A percentile compares a stretch with the other conserved stretches of the same genome.
phyloP scores from a whole-genome alignment of 2,113 vertebrate species.

The Epinephelus lanceolatus region DNA sequence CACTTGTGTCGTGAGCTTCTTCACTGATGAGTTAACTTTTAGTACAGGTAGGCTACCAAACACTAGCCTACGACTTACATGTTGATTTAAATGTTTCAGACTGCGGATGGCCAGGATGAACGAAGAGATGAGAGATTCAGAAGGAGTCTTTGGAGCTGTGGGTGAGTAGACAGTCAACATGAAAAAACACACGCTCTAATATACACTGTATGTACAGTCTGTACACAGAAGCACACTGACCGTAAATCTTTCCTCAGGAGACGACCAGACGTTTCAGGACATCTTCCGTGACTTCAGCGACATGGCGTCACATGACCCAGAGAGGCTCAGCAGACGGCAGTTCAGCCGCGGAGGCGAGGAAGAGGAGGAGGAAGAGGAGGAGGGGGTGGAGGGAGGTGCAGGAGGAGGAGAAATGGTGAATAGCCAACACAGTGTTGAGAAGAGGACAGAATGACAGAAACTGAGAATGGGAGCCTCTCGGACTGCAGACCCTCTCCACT shows the following conservation, averaged over 20 bases:
- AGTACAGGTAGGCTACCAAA: too few relatives aligned
- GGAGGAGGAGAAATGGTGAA: not conserved
- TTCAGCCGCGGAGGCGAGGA: slow-evolving; percentile 59
- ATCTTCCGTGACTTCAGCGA: slow-evolving; percentile 86
- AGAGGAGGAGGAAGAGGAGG: not conserved
- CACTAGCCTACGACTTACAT: too few relatives aligned
- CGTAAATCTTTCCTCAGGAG: slow-evolving; percentile 66
- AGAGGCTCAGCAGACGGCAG: slow-evolving; percentile 76
- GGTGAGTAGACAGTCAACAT: slow-evolving; percentile 64
- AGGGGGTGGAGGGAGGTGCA: not conserved
- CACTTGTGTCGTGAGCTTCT: too few relatives aligned
- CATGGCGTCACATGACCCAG: slow-evolving; percentile 86
- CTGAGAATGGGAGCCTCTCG: not conserved
- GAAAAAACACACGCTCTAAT: not conserved
- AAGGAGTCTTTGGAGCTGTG: slow-evolving; percentile 79
- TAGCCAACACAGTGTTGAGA: not conserved
- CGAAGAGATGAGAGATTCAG: slow-evolving; percentile 87
- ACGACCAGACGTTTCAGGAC: slow-evolving; percentile 87
- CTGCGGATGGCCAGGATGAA: slow-evolving; percentile 87
- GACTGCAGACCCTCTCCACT: not conserved
- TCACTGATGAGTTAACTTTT: too few relatives aligned
- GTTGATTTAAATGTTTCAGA: slow-evolving; percentile 48
- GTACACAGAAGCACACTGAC: not conserved
- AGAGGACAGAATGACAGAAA: slow-evolving; percentile 12
- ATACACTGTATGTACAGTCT: not conserved